A percentile compares a stretch with the other conserved stretches of the same genome.
Evolutionary conservation across 2,797 vertebrate species (phyloP).

Genomic region (Hippocampus kuda): DNA sequence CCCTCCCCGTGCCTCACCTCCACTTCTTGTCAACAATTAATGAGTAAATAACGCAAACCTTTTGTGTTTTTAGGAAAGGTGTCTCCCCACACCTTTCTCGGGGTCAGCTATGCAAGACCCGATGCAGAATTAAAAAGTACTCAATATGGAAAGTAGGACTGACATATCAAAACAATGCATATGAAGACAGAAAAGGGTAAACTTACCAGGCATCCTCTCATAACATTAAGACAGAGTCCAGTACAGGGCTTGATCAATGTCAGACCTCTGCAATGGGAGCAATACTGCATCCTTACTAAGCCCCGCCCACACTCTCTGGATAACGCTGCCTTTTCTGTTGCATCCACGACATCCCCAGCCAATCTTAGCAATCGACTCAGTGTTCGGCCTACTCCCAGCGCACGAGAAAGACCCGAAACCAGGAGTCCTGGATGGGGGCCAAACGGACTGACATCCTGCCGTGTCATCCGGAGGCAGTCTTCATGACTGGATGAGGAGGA

Average conservation of each 20-base stretch:
- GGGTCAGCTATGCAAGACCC: background rate
- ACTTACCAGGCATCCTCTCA: constrained; percentile 80
- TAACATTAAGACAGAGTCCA: constrained; percentile 78
- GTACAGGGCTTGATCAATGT: constrained; percentile 79
- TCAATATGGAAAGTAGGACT: background rate
- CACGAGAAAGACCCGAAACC: constrained; percentile 61
- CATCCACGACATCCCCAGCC: constrained; percentile 74
- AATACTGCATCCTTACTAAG: constrained; percentile 84
- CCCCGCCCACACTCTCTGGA: constrained; percentile 72
- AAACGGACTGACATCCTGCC: constrained; percentile 77
- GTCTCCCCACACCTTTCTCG: too few species aligned
- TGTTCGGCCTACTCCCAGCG: constrained; percentile 67
- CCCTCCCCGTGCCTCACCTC: too few species aligned
- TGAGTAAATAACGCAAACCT: too few species aligned
- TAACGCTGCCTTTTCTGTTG: constrained; percentile 64
- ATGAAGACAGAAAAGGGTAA: background rate
- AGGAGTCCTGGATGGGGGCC: constrained; percentile 71
- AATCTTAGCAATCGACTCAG: constrained; percentile 68
- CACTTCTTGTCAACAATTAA: too few species aligned
- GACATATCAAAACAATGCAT: too few species aligned
- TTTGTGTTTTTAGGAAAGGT: too few species aligned
- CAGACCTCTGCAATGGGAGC: constrained; percentile 81
- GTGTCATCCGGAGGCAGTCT: constrained; percentile 75
- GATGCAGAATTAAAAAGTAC: background rate
- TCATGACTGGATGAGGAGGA: constrained; percentile 32